Base-by-base conservation (phyloP, 2,888 invertebrate species). In the Ormyrus pomaceus region DNA sequence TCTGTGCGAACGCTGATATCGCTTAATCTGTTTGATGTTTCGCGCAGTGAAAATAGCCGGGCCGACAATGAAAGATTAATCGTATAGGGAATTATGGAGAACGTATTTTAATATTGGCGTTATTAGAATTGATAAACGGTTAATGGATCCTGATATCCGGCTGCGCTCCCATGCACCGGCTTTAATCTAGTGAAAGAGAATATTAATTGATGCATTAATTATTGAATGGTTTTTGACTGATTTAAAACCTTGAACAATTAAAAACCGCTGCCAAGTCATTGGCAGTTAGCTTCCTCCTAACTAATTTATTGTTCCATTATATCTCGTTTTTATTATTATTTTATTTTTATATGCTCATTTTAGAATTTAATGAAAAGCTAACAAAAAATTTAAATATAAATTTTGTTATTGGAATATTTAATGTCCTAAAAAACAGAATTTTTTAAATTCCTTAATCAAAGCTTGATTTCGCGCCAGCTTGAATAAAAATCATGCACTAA, bases 11-110 rank as follows among this genome's bases (percentile, higher is more conserved):
- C 34, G 19, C 53, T 46, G 68, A 74, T 74, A 74, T 68, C 68
- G 62, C 58, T 62, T 69, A 79, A 73, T 79, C 64, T 58, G 74
- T 74, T 79, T 73, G 59, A 73, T 62, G 68, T 56, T 45, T 55
- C 56, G 13, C 6, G 8, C 13, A 8, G 8, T 7, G 48, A 74
- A 79, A 51, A 68, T 51, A 61, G 56, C 10, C 48, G 48, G 34
- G 50, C 62, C 55, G 65, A 19, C 53, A 71, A 34, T 66, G 53
- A 72, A 66, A 71, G 58, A 13, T 77, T 77, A 77, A 71, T 72
- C 55, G 51, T 46, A 2, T 19, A 11, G 53, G 8, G 65, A 46
- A 66, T 77, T 66, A 72, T 50, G 71, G 71, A 48, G 58, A 78
- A 69, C 69, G 73, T 50, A 62, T 50, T 74, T 68, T 56, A 56